A percentile compares a stretch with the other conserved stretches of the same genome.
These are phyloP conservation scores for Molorchus minor DNA, from an alignment of 2,888 invertebrate species.

Conservation along the genomic window DNA sequence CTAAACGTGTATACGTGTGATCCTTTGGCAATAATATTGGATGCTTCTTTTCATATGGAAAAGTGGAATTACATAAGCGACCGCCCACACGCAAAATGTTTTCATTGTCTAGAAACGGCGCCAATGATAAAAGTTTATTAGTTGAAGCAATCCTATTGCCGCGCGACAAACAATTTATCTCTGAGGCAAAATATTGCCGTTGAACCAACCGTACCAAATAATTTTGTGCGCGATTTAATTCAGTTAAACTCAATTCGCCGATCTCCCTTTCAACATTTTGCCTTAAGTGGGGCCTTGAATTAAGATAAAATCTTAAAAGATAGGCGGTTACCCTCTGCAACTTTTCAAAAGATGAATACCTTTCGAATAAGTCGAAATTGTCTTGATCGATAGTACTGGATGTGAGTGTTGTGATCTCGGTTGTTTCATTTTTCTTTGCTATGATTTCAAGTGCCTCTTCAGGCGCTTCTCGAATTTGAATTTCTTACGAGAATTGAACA, in stretches of 20 bases:
- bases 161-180: background rate
- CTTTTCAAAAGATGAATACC: slow-evolving; percentile 13
- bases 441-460: no score
- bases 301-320: slow-evolving; percentile 6
- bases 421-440: background rate
- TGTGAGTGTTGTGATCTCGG: background rate
- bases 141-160: background rate
- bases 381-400: no score
- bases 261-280: slow-evolving; percentile 20
- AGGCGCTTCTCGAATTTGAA: background rate
- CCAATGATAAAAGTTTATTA: slow-evolving; percentile 10
- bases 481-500: background rate
- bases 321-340: background rate
- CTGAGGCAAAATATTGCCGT: background rate
- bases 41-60: slow-evolving; percentile 35
- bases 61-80: slow-evolving; percentile 27
- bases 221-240: slow-evolving; percentile 1
- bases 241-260: background rate
- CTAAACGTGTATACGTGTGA: slow-evolving; percentile 9
- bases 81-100: slow-evolving; percentile 48
- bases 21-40: slow-evolving; percentile 42
- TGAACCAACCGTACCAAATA: slow-evolving; percentile 2
- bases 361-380: background rate
- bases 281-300: background rate
- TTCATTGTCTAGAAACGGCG: slow-evolving; percentile 25